Conservation (phyloP, 2,113 vertebrate species). For the Gorsachius goisagi region DNA sequence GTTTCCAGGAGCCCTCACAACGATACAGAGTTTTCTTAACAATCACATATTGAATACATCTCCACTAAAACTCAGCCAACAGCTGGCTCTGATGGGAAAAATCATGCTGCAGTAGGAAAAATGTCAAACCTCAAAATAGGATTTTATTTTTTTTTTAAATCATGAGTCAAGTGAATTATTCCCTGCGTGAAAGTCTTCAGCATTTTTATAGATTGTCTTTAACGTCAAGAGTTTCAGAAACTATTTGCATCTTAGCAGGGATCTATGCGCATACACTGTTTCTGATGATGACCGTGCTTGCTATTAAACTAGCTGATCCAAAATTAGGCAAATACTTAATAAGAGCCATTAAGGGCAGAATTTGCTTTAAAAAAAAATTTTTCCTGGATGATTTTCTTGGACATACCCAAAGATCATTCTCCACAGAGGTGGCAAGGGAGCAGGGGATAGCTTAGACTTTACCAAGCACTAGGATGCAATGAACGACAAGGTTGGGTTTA, state of each 20-base stretch:
- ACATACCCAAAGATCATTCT: background rate
- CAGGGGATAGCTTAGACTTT: background rate
- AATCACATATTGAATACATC: background rate
- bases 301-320: background rate
- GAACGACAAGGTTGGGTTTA: background rate
- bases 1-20: background rate
- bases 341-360: background rate
- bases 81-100: background rate
- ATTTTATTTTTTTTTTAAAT: background rate
- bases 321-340: background rate
- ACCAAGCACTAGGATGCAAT: background rate
- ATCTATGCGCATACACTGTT: accelerated
- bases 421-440: background rate
- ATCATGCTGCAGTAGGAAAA: background rate
- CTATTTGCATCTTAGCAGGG: background rate
- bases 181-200: background rate
- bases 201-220: background rate
- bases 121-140: background rate
- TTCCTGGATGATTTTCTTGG: background rate
- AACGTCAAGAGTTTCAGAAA: background rate
- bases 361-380: background rate
- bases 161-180: background rate
- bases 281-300: background rate
- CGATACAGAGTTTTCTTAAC: background rate
- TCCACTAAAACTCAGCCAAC: background rate